phyloP scores from a whole-genome alignment of 2,888 invertebrate genomes.

The Lasioglossum leucozonium region DNA sequence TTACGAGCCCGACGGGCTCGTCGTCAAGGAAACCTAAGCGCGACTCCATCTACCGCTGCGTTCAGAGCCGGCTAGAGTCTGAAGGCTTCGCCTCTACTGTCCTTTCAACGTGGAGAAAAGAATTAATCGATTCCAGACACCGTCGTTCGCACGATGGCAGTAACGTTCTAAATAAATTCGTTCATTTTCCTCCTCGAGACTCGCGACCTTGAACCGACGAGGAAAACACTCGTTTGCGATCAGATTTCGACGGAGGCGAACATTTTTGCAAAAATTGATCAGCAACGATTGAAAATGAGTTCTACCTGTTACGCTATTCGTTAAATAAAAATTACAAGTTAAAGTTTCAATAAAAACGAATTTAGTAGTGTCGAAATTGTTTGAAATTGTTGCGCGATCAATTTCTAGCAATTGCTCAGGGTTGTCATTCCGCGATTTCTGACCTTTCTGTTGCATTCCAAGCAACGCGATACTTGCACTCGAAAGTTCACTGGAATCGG shows the following conservation, averaged over 20 bases:
- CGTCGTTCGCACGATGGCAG: neutral
- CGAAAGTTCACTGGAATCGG: neutral
- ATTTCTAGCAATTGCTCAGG: no score
- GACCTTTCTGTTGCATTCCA: neutral
- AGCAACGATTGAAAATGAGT: no score
- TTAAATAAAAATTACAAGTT: no score
- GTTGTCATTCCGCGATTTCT: neutral
- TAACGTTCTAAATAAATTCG: neutral
- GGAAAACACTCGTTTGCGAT: neutral
- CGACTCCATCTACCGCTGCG: neutral
- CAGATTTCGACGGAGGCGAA: neutral
- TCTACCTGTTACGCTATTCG: no score
- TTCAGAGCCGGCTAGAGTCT: neutral
- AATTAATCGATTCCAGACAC: neutral
- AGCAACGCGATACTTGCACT: neutral
- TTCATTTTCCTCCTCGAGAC: neutral
- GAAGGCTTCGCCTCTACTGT: neutral
- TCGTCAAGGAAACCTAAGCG: conserved; percentile 5
- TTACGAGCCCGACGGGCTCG: neutral
- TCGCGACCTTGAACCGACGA: neutral
- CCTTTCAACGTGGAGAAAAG: neutral
- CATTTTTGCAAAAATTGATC: neutral
- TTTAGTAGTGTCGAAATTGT: no score
- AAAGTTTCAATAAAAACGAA: no score
- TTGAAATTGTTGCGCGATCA: no score